Evolutionary conservation across 2,888 invertebrate species (phyloP).

Genomic region (Lithophane leautieri): DNA sequence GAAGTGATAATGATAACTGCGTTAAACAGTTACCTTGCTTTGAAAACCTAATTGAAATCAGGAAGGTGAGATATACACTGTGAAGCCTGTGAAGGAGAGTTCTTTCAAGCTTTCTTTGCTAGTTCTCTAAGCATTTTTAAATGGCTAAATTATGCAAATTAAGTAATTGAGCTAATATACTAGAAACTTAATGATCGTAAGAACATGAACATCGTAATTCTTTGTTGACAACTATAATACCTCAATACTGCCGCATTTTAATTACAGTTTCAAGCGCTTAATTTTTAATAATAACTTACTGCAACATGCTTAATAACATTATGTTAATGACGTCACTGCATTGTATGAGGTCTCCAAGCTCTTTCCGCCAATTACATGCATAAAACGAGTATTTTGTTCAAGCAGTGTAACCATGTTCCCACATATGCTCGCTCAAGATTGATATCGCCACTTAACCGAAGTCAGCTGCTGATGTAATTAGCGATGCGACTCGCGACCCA

Average conservation of each 20-base stretch:
- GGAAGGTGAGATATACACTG: not conserved
- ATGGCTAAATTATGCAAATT: not conserved
- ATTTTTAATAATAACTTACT: conserved; percentile 42
- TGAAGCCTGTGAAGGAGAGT: not conserved
- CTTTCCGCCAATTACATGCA: conserved; percentile 66
- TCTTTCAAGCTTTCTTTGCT: not conserved
- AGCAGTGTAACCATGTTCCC: conserved; percentile 72
- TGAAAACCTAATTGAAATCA: conserved; percentile 12
- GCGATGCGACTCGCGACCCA: conserved; percentile 72
- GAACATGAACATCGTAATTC: conserved; percentile 31
- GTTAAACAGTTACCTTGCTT: conserved; percentile 3
- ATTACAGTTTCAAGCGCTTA: conserved; percentile 40
- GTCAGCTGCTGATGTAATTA: conserved; percentile 86
- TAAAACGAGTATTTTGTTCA: conserved; percentile 70
- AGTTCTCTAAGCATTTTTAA: not conserved
- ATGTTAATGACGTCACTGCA: conserved; percentile 52
- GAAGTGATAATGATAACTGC: conserved; percentile 31
- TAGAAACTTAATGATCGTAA: conserved; percentile 17
- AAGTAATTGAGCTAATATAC: conserved; percentile 13
- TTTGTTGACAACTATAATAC: conserved; percentile 38
- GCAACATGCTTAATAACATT: conserved; percentile 50
- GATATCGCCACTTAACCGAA: conserved; percentile 81
- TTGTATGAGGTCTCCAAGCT: conserved; percentile 54
- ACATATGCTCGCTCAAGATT: conserved; percentile 79
- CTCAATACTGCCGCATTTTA: conserved; percentile 36